phyloP scores from a whole-genome alignment of 2,888 invertebrate genomes.

The Eueremaeus valkanovi region DNA sequence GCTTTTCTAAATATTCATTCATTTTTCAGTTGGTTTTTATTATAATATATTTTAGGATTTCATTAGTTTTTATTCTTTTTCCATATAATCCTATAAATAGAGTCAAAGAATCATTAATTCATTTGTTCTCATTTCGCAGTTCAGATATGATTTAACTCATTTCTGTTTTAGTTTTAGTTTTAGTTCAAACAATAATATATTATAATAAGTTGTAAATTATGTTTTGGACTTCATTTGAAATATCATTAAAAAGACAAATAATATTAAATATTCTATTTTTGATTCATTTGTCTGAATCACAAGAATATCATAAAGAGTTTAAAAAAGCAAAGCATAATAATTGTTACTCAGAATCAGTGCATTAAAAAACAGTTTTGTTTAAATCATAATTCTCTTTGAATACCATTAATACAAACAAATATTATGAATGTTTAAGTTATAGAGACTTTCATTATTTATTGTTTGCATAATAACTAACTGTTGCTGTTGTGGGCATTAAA shows the following conservation, averaged over 20 bases:
- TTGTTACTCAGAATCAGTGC: too few relatives aligned
- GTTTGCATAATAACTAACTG: conserved; percentile 18
- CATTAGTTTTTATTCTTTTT: background rate
- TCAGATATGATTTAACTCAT: background rate
- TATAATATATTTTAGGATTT: background rate
- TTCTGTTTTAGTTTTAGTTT: background rate
- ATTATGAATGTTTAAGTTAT: conserved; percentile 18
- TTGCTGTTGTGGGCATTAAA: conserved; percentile 14
- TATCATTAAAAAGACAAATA: background rate
- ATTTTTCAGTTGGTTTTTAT: background rate
- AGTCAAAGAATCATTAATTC: conserved; percentile 25
- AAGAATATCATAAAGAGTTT: too few relatives aligned
- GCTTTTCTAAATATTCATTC: background rate
- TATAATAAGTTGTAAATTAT: background rate
- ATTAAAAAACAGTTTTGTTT: background rate
- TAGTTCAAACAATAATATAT: too few relatives aligned
- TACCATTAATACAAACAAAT: conserved; percentile 11
- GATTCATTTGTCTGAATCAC: background rate
- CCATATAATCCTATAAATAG: conserved; percentile 2
- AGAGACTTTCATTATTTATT: conserved; percentile 25
- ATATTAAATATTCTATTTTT: background rate
- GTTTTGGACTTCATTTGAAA: background rate
- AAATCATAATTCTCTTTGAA: conserved; percentile 18
- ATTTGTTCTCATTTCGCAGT: conserved; percentile 27
- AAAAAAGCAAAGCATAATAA: too few relatives aligned